Base-by-base conservation (phyloP, 92 coral and sea anemone genomes). In the Phymanthus crucifer region DNA sequence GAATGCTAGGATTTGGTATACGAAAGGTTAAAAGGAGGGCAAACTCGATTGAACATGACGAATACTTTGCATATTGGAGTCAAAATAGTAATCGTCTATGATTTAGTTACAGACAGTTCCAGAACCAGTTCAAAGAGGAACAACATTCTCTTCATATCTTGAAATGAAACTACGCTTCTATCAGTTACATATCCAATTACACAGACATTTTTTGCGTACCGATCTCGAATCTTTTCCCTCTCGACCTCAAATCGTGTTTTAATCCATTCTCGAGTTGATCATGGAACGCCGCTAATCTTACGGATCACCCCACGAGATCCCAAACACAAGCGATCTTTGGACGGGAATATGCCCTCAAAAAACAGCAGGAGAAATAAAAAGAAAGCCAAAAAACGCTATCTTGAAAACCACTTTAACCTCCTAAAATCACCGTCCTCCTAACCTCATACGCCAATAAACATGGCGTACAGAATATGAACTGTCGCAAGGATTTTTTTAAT, bases 171-270 rank as follows among this genome's bases (percentile, higher is more conserved):
- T 50, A 4, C 18, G 10, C 33, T 75, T 3, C n/a, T 33, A n/a
- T 29, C 43, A 75, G 43, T 27, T 0, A 19, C 6, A 26, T 75
- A 18, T 75, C 21, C 2, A 33, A 48, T 35, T 50, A 35, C 70
- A 47, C 57, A 34, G 40, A 40, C 75, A 31, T 71, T 32, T 71
- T 71, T 71, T 26, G 14, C 31, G 68, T 11, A 61, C 68, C 34
- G 13, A 61, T 61, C 17, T 21, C 64, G n/a, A 26, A 3, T 54
- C 27, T 61, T 34, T 61, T 61, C 68, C 64, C 68, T 61, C 32
- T 71, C 75, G 48, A 71, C 75, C 75, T 71, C 75, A 71, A 71
- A 74, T 74, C 21, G 66, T 32, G 17, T 46, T 47, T 46, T 74
- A 31, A 40, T 40, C 40, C 70, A 75, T 58, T 13, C 24, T 61